These are phyloP conservation scores for Beris chalybata DNA, from an alignment of 2,888 invertebrate species.

Conservation along the genomic window DNA sequence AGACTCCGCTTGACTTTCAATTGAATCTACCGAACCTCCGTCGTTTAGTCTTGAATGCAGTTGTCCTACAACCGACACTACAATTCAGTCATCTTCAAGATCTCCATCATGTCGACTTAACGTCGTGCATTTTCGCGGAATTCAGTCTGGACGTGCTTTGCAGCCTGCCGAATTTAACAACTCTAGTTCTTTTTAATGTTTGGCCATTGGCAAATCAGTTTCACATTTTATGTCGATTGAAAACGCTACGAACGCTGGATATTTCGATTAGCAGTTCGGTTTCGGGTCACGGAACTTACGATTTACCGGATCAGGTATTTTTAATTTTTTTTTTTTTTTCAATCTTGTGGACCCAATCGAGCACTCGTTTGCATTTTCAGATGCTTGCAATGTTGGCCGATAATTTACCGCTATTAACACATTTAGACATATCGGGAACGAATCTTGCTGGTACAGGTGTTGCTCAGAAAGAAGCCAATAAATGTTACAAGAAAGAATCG, in stretches of 20 bases:
- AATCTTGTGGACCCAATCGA: not conserved
- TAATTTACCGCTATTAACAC: constrained; percentile 73
- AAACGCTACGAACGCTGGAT: constrained; percentile 73
- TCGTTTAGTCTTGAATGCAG: constrained; percentile 53
- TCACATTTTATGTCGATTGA: constrained; percentile 63
- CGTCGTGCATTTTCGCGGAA: constrained; percentile 54
- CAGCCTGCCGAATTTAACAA: constrained; percentile 68
- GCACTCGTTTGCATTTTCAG: constrained; percentile 38
- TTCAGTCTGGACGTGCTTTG: constrained; percentile 57
- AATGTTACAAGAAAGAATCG: constrained; percentile 55
- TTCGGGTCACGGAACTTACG: constrained; percentile 71
- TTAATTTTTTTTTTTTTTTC: constrained; percentile 1
- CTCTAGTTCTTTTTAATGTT: constrained; percentile 81
- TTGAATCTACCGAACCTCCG: constrained; percentile 54
- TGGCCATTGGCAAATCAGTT: constrained; percentile 62
- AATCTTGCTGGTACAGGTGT: constrained; percentile 89
- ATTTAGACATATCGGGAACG: constrained; percentile 93
- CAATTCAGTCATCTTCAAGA: constrained; percentile 51
- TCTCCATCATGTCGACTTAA: constrained; percentile 53
- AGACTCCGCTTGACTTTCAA: constrained; percentile 65
- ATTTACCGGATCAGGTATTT: constrained; percentile 68
- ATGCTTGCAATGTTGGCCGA: constrained; percentile 70
- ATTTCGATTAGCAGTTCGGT: constrained; percentile 72
- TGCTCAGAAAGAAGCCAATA: constrained; percentile 59
- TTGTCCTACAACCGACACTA: constrained; percentile 52